These are phyloP conservation scores for Knipowitschia caucasica DNA, from an alignment of 2,797 vertebrate genomes.

Conservation along the genomic window DNA sequence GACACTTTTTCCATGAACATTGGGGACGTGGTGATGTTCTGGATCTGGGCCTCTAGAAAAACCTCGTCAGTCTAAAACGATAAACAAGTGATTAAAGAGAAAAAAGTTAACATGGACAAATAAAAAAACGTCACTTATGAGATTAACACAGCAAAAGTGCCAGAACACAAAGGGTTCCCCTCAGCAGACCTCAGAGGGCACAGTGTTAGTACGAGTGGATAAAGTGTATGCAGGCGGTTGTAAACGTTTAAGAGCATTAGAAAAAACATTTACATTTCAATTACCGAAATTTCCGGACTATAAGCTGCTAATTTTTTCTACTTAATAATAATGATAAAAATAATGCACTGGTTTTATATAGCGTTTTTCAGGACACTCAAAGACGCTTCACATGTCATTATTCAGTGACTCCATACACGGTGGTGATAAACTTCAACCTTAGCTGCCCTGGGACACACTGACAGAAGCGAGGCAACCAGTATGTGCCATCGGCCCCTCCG, in stretches of 20 bases:
- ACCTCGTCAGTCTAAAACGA: constrained; percentile 91
- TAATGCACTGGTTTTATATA: no score
- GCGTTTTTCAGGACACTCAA: no score
- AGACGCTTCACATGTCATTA: no score
- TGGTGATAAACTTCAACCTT: no score
- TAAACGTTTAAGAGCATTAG: constrained; percentile 13
- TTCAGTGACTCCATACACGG: no score
- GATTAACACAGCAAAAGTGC: constrained; percentile 57
- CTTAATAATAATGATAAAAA: no score
- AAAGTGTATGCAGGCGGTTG: constrained; percentile 43
- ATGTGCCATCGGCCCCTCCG: no score
- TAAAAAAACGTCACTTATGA: constrained; percentile 16
- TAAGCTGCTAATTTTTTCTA: no score
- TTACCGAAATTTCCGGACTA: no score
- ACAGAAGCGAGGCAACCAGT: no score
- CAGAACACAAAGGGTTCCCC: constrained; percentile 28
- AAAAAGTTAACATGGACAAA: not conserved
- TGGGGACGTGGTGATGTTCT: constrained; percentile 97
- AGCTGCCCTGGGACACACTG: no score
- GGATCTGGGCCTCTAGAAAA: constrained; percentile 98
- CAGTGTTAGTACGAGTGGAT: constrained; percentile 41
- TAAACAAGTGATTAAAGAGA: constrained; percentile 8
- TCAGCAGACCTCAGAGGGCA: constrained; percentile 52
- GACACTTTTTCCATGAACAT: constrained; percentile 99
- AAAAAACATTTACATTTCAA: no score